phyloP scores from a whole-genome alignment of 1,140 invertebrate species.

The Lerema accius region DNA sequence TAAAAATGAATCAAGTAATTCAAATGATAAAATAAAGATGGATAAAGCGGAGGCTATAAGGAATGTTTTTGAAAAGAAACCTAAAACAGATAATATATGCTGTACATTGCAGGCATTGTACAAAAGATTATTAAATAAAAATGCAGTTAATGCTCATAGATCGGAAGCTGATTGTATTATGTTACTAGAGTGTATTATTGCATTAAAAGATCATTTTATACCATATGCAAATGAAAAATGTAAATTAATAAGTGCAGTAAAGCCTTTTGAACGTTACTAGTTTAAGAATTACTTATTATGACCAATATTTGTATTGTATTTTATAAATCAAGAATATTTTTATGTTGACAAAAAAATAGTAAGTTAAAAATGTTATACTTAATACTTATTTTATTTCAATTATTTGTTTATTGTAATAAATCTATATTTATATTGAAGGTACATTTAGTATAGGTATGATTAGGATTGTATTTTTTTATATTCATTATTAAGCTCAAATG shows the following conservation, averaged over 20 bases:
- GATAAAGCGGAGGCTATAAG: slow-evolving; percentile 41
- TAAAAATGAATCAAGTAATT: slow-evolving; percentile 19
- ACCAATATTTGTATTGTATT: no score
- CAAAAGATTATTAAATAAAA: slow-evolving; percentile 74
- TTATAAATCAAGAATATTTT: no score
- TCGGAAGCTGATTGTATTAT: slow-evolving; percentile 52
- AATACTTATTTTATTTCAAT: no score
- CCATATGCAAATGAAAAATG: slow-evolving; percentile 83
- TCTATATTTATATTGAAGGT: no score
- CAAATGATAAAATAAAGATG: slow-evolving; percentile 2
- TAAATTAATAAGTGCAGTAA: slow-evolving; percentile 61
- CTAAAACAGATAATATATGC: slow-evolving; percentile 49
- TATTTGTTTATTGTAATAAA: no score
- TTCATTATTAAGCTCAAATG: no score
- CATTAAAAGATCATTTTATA: slow-evolving; percentile 81
- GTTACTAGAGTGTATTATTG: slow-evolving; percentile 74
- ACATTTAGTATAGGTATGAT: no score
- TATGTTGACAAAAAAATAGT: no score
- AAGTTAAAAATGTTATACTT: no score
- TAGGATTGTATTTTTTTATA: no score
- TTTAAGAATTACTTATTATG: not conserved
- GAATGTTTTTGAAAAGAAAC: slow-evolving; percentile 17
- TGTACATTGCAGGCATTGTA: slow-evolving; percentile 83
- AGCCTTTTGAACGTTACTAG: slow-evolving; percentile 41
- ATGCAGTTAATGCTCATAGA: slow-evolving; percentile 43